phyloP scores from a whole-genome alignment of 2,113 vertebrate genomes.

The Oncorhynchus gorbuscha region DNA sequence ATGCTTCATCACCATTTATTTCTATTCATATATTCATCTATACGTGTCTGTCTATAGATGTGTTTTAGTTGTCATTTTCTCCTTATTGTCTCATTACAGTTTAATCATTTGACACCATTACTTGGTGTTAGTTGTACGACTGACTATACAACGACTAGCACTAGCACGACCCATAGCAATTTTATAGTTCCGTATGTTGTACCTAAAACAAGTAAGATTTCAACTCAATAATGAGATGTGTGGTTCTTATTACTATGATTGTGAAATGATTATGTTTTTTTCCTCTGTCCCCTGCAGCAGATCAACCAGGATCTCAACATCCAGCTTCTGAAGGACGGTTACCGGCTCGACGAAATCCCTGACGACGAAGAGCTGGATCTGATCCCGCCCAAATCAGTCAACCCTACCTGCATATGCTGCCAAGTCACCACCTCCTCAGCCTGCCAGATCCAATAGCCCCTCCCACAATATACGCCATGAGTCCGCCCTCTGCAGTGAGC shows the following conservation, averaged over 20 bases:
- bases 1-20: too few species aligned
- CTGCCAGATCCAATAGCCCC: conserved; percentile 94
- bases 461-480: conserved; percentile 17
- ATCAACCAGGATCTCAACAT: conserved; percentile 99
- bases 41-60: too few species aligned
- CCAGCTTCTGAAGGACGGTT: conserved; percentile 97
- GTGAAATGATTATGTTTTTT: conserved; percentile 32
- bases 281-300: conserved; percentile 77
- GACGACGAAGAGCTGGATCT: conserved; percentile 97
- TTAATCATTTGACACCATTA: not conserved
- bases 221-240: not conserved
- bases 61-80: not conserved
- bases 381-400: conserved; percentile 96
- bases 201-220: not conserved
- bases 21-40: too few species aligned
- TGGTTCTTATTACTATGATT: not conserved
- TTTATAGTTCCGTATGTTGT: too few species aligned
- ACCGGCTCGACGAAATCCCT: conserved; percentile 95
- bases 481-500: not conserved
- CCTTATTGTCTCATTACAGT: not conserved
- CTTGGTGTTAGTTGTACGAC: too few species aligned
- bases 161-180: too few species aligned
- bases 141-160: not conserved
- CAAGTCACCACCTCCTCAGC: conserved; percentile 93
- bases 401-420: conserved; percentile 98